Percentiles rank a stretch among this genome's conserved stretches.
phyloP scores from a whole-genome alignment of 2,797 vertebrate species.

The Arnoldichthys spilopterus region DNA sequence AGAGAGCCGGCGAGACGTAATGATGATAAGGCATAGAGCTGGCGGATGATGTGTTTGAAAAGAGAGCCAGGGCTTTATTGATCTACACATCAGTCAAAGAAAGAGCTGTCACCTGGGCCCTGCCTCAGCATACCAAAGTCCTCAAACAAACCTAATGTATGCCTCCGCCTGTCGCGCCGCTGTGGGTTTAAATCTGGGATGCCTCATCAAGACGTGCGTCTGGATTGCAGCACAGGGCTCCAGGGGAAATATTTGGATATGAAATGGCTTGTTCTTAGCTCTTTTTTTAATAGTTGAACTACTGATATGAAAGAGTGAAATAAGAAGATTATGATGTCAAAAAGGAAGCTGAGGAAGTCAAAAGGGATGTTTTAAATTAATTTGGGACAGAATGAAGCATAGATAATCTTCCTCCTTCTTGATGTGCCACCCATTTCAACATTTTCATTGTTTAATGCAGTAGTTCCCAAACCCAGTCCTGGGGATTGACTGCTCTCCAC shows the following conservation, averaged over 20 bases:
- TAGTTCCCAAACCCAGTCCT: no score
- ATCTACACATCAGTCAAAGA: constrained; percentile 32
- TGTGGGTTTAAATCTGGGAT: not conserved
- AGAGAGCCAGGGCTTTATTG: constrained; percentile 19
- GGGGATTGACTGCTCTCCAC: no score
- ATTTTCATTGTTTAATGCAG: no score
- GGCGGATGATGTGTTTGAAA: constrained; percentile 21
- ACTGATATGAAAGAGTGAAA: not conserved
- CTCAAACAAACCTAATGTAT: constrained; percentile 18
- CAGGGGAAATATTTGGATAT: not conserved
- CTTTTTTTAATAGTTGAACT: not conserved
- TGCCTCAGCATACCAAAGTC: constrained; percentile 11
- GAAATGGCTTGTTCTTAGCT: not conserved
- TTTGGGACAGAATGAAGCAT: not conserved
- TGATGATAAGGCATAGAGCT: constrained; percentile 34
- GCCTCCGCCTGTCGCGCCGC: not conserved
- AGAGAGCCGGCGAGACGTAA: not conserved
- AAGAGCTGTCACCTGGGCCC: constrained; percentile 15
- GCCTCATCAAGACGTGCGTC: not conserved
- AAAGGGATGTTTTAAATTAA: constrained; percentile 12
- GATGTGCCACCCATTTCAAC: not conserved
- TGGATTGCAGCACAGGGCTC: not conserved
- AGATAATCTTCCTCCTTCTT: constrained; percentile 3
- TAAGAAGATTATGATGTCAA: constrained; percentile 14
- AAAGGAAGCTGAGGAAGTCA: not conserved